Evolutionary conservation across 2,113 vertebrate species (phyloP).

Genomic region (Chloebia gouldiae): DNA sequence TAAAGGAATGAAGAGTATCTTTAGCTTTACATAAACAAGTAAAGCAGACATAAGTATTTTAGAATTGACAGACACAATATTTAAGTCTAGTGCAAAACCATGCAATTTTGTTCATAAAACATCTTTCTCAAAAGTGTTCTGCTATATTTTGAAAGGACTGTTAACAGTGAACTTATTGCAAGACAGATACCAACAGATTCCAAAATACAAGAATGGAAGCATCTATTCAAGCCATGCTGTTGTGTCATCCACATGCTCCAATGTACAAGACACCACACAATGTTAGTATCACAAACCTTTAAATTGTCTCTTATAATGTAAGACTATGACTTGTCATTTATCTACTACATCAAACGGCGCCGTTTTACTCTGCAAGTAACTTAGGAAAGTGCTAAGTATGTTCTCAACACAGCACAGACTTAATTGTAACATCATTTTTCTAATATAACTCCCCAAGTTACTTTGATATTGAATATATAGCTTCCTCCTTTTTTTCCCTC

Average conservation of each 20-base stretch:
- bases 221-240: conserved; percentile 41
- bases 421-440: not conserved
- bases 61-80: not conserved
- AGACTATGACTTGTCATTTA: not conserved
- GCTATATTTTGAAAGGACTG: not conserved
- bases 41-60: not conserved
- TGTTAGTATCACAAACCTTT: conserved; percentile 4
- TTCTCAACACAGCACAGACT: not conserved
- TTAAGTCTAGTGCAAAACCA: not conserved
- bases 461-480: not conserved
- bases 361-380: not conserved
- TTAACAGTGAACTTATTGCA: not conserved
- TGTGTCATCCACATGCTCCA: conserved; percentile 9
- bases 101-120: not conserved
- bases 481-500: not conserved
- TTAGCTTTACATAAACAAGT: not conserved
- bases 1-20: not conserved
- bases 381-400: not conserved
- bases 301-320: not conserved
- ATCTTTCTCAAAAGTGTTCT: not conserved
- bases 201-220: not conserved
- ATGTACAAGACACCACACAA: not conserved
- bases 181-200: not conserved
- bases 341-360: not conserved
- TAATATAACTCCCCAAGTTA: not conserved